A percentile compares a stretch with the other conserved stretches of the same genome.
These are phyloP conservation scores for Brevipalpus yothersi DNA, from an alignment of 1,140 invertebrate genomes.

Conservation along the genomic window DNA sequence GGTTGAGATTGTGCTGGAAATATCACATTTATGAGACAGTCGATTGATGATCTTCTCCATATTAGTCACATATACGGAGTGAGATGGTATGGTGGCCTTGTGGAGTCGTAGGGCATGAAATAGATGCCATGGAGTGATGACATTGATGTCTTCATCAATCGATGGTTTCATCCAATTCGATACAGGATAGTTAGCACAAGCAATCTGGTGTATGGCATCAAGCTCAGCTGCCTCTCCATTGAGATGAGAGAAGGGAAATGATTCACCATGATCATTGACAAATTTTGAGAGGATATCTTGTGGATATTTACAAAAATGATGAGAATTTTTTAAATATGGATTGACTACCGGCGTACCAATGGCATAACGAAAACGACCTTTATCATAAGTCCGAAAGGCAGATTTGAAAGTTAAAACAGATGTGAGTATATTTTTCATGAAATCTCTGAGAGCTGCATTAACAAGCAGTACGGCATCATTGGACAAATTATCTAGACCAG, in stretches of 20 bases:
- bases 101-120: not conserved
- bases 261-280: not conserved
- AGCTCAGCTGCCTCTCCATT: not conserved
- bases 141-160: not conserved
- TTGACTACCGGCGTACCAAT: constrained; percentile 40
- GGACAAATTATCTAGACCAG: constrained; percentile 46
- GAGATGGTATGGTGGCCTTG: not conserved
- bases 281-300: not conserved
- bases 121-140: constrained; percentile 3
- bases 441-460: constrained; percentile 36
- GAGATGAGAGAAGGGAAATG: not conserved
- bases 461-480: constrained; percentile 45
- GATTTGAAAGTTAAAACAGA: constrained; percentile 40
- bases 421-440: constrained; percentile 35
- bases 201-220: constrained; percentile 1
- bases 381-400: constrained; percentile 37
- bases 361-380: constrained; percentile 36
- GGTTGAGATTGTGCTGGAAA: too few relatives aligned
- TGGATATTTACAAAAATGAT: not conserved
- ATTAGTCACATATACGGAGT: not conserved
- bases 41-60: constrained; percentile 1
- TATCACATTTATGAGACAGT: not conserved
- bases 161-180: not conserved
- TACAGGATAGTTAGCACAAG: not conserved
- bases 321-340: constrained; percentile 36